Percentiles rank a stretch among this genome's conserved stretches.
Conservation (phyloP, 2,888 invertebrate genomes). For the Mesorhabditis spiculigera region DNA sequence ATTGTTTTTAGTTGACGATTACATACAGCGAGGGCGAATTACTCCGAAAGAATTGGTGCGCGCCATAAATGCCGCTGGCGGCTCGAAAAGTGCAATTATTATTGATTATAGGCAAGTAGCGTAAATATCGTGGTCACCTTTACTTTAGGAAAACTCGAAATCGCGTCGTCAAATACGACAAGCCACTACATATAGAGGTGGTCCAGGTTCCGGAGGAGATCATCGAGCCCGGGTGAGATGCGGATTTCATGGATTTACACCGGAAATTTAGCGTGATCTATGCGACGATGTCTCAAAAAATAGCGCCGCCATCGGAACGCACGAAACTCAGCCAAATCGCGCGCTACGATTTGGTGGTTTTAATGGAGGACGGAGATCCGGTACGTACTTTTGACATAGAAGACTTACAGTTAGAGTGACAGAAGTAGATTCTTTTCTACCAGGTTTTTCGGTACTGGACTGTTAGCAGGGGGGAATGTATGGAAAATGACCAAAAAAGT, state of each 20-base stretch:
- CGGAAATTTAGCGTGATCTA: constrained; percentile 24
- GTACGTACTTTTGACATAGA: not conserved
- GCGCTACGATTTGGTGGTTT: constrained; percentile 34
- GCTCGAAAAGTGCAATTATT: constrained; percentile 24
- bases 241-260: not conserved
- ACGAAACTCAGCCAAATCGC: constrained; percentile 18
- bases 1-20: not conserved
- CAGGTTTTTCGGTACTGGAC: no score
- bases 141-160: constrained; percentile 18
- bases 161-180: constrained; percentile 18
- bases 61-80: constrained; percentile 17
- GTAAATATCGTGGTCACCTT: no score
- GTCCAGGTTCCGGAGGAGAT: constrained; percentile 20
- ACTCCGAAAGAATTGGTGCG: constrained; percentile 24
- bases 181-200: constrained; percentile 19
- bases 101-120: constrained; percentile 16
- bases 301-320: constrained; percentile 18
- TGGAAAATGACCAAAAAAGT: no score
- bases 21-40: constrained; percentile 11
- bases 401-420: no score
- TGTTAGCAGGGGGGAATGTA: no score
- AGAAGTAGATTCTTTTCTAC: no score
- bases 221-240: constrained; percentile 18
- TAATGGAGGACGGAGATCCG: constrained; percentile 41
- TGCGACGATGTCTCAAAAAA: constrained; percentile 9